phyloP scores from a whole-genome alignment of 2,797 vertebrate genomes.

The Acanthurus leucopareius region DNA sequence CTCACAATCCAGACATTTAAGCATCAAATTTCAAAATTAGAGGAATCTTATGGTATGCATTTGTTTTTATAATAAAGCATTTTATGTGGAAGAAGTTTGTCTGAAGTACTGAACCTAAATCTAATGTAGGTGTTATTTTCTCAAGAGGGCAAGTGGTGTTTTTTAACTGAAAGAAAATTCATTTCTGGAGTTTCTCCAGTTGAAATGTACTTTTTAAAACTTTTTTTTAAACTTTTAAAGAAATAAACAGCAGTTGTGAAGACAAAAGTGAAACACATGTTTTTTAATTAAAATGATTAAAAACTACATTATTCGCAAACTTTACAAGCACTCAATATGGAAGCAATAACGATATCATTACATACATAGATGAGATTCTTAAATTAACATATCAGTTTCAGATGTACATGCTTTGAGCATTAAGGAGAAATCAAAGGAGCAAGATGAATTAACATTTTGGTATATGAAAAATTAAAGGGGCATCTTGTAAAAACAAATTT shows the following conservation, averaged over 20 bases:
- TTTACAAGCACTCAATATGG: constrained; percentile 86
- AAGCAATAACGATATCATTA: constrained; percentile 80
- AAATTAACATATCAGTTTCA: constrained; percentile 86
- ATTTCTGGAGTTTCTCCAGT: constrained; percentile 5
- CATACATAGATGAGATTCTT: constrained; percentile 80
- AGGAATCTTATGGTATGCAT: constrained; percentile 22
- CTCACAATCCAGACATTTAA: constrained; percentile 37
- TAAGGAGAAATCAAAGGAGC: constrained; percentile 63
- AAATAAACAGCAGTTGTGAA: constrained; percentile 39
- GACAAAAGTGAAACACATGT: constrained; percentile 72
- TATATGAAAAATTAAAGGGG: constrained; percentile 70
- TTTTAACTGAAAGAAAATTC: constrained; percentile 16
- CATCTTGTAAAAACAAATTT: constrained; percentile 70
- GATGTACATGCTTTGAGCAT: constrained; percentile 86
- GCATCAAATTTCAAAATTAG: constrained; percentile 56
- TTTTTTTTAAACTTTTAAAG: background rate
- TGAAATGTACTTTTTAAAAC: background rate
- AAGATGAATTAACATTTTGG: constrained; percentile 67
- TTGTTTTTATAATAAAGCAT: constrained; percentile 56
- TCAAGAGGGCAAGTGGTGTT: background rate
- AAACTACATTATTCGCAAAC: constrained; percentile 88
- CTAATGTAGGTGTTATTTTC: constrained; percentile 35
- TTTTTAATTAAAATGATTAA: constrained; percentile 90
- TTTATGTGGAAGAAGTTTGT: constrained; percentile 54
- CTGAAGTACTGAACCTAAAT: constrained; percentile 35